Conservation (phyloP, 2,797 vertebrate genomes). For the Phoebastria nigripes region DNA sequence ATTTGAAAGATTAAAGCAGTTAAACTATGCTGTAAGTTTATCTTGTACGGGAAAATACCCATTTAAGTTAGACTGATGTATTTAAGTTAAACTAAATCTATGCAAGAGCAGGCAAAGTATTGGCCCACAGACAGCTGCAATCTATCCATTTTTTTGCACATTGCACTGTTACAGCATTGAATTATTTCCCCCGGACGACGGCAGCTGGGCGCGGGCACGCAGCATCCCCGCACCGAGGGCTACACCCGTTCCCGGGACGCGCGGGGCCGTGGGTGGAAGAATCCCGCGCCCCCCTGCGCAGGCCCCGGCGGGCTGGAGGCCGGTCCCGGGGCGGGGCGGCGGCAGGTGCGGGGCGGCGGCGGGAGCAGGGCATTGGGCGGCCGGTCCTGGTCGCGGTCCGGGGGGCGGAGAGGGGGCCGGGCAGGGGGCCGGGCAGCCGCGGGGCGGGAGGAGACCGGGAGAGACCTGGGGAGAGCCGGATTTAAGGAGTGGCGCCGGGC, state of each 20-base stretch:
- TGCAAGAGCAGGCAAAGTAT: fast-evolving
- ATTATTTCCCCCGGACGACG: background rate
- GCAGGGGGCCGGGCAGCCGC: background rate
- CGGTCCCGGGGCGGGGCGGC: background rate
- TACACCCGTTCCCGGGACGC: background rate
- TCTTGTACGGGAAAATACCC: background rate
- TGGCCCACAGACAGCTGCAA: fast-evolving
- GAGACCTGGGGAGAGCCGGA: background rate
- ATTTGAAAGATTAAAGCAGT: background rate
- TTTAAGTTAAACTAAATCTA: background rate
- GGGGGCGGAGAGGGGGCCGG: background rate
- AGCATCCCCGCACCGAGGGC: background rate
- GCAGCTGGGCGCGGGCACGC: background rate
- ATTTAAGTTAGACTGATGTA: background rate
- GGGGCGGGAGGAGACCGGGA: background rate
- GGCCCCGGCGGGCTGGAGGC: background rate
- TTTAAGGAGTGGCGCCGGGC: constrained; percentile 38
- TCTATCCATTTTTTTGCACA: fast-evolving
- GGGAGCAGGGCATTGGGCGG: background rate
- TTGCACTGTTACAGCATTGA: fast-evolving
- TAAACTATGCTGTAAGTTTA: background rate
- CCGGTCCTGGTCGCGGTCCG: background rate
- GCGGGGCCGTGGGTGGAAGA: too few species aligned
- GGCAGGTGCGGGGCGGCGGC: background rate
- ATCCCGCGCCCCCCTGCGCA: background rate